These are phyloP conservation scores for Arvicanthis niloticus DNA, from an alignment of 2,113 vertebrate genomes.

Conservation along the genomic window DNA sequence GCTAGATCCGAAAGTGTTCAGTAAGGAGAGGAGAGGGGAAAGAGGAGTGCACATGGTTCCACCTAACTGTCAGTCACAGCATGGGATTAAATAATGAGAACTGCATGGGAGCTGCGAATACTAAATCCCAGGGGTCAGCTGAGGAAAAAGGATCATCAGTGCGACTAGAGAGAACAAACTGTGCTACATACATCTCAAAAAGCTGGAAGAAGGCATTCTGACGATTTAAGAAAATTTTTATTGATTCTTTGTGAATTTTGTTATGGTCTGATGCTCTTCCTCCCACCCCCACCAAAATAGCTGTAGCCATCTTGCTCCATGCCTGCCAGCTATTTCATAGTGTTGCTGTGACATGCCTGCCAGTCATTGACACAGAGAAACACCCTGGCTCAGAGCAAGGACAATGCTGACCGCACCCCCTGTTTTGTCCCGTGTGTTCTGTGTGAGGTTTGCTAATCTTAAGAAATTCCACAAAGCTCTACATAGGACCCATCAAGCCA, in stretches of 20 bases:
- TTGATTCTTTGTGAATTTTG: neutral
- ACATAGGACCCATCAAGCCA: too few relatives aligned
- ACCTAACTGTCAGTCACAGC: constrained; percentile 31
- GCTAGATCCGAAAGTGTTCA: neutral
- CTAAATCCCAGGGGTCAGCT: neutral
- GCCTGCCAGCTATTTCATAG: too few relatives aligned
- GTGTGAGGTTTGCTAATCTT: too few relatives aligned
- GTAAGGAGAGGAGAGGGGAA: neutral
- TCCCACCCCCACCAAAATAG: too few relatives aligned
- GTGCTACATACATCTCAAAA: too few relatives aligned
- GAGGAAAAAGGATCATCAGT: neutral
- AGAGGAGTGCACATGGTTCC: neutral
- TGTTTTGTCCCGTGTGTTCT: too few relatives aligned
- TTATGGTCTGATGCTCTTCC: fast-evolving
- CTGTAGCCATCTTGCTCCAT: too few relatives aligned
- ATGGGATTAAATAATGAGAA: neutral
- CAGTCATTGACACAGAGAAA: too few relatives aligned
- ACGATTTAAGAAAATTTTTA: neutral
- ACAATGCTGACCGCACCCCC: too few relatives aligned
- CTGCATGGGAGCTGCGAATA: neutral
- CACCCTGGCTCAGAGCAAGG: too few relatives aligned
- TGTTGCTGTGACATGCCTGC: too few relatives aligned
- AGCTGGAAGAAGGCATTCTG: neutral
- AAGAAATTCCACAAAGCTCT: too few relatives aligned
- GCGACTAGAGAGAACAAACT: neutral